phyloP scores from a whole-genome alignment of 2,113 vertebrate genomes.

The Lota lota region DNA sequence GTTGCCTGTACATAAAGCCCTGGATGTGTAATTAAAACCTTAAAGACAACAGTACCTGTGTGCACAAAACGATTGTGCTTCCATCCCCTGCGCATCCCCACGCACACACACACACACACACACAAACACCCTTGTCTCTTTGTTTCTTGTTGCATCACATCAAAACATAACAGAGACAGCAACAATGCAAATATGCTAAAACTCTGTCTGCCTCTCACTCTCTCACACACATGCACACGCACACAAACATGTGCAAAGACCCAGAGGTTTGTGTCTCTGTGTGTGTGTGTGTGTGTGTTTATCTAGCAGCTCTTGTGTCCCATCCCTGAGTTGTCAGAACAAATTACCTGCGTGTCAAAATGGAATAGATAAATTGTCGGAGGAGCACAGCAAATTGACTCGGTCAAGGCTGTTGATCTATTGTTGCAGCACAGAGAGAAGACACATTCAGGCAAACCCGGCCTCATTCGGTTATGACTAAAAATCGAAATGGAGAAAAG shows the following conservation, averaged over 20 bases:
- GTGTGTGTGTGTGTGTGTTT: no score
- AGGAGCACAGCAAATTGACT: conserved; percentile 53
- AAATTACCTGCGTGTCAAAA: conserved; percentile 56
- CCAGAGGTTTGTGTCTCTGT: not conserved
- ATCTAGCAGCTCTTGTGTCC: not conserved
- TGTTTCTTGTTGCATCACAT: no score
- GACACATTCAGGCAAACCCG: not conserved
- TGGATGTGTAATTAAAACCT: no score
- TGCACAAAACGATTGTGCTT: no score
- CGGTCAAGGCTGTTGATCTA: conserved; percentile 49
- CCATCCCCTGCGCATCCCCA: not conserved
- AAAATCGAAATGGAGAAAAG: no score
- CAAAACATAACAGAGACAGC: no score
- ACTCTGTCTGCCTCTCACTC: not conserved
- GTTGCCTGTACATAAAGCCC: no score
- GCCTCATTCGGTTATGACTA: not conserved
- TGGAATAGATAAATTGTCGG: conserved; percentile 47
- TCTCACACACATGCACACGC: conserved; percentile 2
- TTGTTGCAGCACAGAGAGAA: conserved; percentile 26
- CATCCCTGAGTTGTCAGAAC: conserved; percentile 39
- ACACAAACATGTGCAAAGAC: conserved; percentile 19
- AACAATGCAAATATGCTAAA: no score
- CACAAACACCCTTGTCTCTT: not conserved
- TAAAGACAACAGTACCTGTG: no score
- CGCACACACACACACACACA: conserved; percentile 14